These are phyloP conservation scores for Chrysaora quinquecirrha DNA, from an alignment of 30 jellyfish, hydroid and myxozoan species.

Conservation along the genomic window DNA sequence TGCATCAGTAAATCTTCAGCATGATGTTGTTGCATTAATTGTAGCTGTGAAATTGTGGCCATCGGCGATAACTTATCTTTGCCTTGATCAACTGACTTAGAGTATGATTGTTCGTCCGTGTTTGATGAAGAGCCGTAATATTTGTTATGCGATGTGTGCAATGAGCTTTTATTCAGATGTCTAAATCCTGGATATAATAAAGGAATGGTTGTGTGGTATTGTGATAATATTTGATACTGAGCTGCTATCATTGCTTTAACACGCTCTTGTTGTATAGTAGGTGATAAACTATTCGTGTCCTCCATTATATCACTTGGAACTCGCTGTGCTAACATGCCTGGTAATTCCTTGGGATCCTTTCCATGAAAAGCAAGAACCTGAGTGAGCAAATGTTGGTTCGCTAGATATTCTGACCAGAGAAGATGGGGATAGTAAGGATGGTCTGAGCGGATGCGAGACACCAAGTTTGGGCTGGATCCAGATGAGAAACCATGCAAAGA, in stretches of 20 bases:
- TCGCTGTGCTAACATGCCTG: constrained; percentile 69
- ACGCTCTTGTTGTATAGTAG: constrained; percentile 77
- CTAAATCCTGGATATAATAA: constrained; percentile 61
- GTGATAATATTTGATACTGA: constrained; percentile 71
- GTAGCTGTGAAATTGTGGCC: constrained; percentile 55
- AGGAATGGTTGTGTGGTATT: constrained; percentile 61
- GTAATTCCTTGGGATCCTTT: constrained; percentile 83
- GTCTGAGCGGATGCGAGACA: constrained; percentile 77
- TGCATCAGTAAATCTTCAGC: constrained; percentile 72
- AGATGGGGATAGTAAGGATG: constrained; percentile 80
- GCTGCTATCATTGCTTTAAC: constrained; percentile 80
- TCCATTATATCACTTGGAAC: constrained; percentile 64
- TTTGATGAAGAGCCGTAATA: constrained; percentile 18
- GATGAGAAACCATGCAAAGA: constrained; percentile 55
- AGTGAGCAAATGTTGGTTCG: constrained; percentile 78
- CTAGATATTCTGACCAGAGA: constrained; percentile 76
- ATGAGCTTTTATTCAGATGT: constrained; percentile 21
- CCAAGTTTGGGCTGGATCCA: constrained; percentile 79
- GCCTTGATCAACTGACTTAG: constrained; percentile 38
- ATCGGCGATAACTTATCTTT: constrained; percentile 57
- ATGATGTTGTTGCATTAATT: constrained; percentile 61
- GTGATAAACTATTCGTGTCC: constrained; percentile 69
- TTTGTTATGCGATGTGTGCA: constrained; percentile 25
- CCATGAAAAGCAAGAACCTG: constrained; percentile 84
- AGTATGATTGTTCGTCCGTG: constrained; percentile 27